Base-by-base conservation (phyloP, 2,797 vertebrate genomes). In the Dallia pectoralis region DNA sequence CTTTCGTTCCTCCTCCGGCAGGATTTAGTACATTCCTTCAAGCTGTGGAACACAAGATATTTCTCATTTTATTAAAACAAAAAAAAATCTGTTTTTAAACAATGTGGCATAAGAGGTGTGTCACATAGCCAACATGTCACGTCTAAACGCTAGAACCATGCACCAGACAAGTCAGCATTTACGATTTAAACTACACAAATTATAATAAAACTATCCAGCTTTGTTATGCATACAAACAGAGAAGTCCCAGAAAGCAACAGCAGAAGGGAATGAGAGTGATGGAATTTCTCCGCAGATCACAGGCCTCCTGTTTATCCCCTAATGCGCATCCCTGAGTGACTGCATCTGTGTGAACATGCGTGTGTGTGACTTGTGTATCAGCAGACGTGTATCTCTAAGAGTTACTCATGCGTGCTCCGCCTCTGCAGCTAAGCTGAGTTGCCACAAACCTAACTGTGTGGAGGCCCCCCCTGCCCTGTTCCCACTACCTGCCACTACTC, bases 401-500 rank as follows among this genome's bases (percentile, higher is more conserved):
- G 66, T 76, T 64, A 75, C 78, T 84, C 49, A 74, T 51, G 48
- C 81, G 77, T 82, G 84, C 78, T 86, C 71, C 89, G 72, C 67
- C 44, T 78, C 66, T 77, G 70, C 67, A 67, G 49, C 69, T 59
- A 62, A 81, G 69, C 53, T 49, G 72, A 53, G 73, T 79, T 81
- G 87, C 88, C 87, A 87, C 80, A 84, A 90, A 84, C 86, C 78
- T 87, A 87, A 85, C 87, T 89, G 85, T 80, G 83, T 86, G 87
- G 80, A 78, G 81, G 77, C 81, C 84, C 77, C 70, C 14, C 29
- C 75, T 73, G 74, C 78, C 75, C 78, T 56, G 65, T 79, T 87
- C 81, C 84, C 82, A 78, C 88, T 86, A 93, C 90, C 95, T 96
- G 96, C 95, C 96, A 95, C 89, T 91, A 87, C 87, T 82, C 89